Conservation (phyloP, 2,113 vertebrate genomes). For the Gymnogyps californianus region DNA sequence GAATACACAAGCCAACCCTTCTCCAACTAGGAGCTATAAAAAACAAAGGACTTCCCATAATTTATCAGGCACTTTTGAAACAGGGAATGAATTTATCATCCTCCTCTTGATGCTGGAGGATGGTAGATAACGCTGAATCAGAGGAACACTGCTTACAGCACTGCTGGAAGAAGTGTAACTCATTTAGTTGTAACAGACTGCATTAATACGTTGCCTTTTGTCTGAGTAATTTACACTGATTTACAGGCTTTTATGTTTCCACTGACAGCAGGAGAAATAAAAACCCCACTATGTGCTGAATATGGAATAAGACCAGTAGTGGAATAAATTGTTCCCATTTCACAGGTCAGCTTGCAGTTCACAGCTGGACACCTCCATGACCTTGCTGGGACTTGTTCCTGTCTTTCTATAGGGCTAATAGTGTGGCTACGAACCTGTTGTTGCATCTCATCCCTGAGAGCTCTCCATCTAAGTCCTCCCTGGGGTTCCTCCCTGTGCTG, state of each 20-base stretch:
- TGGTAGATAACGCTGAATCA: not conserved
- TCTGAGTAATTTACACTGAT: not conserved
- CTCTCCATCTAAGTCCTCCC: not conserved
- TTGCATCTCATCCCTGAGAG: not conserved
- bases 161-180: not conserved
- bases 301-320: not conserved
- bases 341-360: not conserved
- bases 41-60: not conserved
- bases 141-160: not conserved
- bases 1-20: not conserved
- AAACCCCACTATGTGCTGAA: not conserved
- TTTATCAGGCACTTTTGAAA: not conserved
- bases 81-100: not conserved
- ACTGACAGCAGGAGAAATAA: not conserved
- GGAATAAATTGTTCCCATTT: not conserved
- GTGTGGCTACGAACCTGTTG: not conserved
- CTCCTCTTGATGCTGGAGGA: not conserved
- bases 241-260: not conserved
- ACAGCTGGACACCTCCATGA: not conserved
- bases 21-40: not conserved
- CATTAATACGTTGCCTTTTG: not conserved
- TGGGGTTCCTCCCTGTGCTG: not conserved
- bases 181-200: not conserved
- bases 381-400: not conserved
- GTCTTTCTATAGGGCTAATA: not conserved